Conservation (phyloP, 2,797 vertebrate genomes). For the Prionace glauca region DNA sequence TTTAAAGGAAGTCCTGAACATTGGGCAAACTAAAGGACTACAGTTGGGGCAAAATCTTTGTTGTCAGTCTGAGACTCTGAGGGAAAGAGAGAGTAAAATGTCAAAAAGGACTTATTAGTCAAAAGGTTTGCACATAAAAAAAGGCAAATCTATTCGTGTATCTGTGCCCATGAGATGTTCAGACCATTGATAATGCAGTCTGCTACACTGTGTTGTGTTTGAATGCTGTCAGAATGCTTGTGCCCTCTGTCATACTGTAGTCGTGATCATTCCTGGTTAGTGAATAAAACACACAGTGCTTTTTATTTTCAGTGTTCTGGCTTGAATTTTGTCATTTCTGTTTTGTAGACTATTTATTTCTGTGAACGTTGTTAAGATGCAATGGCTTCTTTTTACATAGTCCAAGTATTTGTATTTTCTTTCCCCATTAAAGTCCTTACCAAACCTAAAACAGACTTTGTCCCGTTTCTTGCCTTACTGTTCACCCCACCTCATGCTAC, state of each 20-base stretch:
- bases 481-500: neutral
- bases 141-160: neutral
- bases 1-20: neutral
- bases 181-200: neutral
- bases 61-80: neutral
- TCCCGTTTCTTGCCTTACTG: neutral
- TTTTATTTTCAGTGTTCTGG: neutral
- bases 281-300: neutral
- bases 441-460: neutral
- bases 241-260: neutral
- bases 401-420: neutral
- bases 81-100: neutral
- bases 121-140: neutral
- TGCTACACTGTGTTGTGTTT: neutral
- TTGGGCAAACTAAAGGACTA: neutral
- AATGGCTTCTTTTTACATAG: constrained; percentile 11
- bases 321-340: neutral
- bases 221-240: neutral
- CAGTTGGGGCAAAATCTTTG: too few species aligned
- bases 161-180: neutral
- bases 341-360: constrained; percentile 33
- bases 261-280: constrained; percentile 11
- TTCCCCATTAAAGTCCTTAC: constrained; percentile 19
- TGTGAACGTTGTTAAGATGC: constrained; percentile 10
- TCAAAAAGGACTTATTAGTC: neutral